Conservation (phyloP, 2,113 vertebrate species). For the Oostethus manadensis region DNA sequence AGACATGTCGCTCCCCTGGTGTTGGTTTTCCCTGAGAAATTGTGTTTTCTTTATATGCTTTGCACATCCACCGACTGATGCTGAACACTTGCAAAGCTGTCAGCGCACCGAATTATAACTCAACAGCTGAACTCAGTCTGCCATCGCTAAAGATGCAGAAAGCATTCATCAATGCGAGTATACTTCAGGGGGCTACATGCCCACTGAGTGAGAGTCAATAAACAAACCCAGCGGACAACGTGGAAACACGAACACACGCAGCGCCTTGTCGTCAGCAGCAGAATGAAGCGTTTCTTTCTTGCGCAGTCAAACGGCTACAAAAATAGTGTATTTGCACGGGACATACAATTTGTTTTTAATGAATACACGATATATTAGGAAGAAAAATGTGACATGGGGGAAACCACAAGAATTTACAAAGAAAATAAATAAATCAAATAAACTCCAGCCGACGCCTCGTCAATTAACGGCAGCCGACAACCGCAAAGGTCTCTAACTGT, state of each 20-base stretch:
- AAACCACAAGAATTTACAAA: no score
- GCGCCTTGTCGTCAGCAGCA: slow-evolving; percentile 18
- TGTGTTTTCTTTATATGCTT: slow-evolving; percentile 15
- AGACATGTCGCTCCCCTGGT: not conserved
- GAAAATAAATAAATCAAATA: no score
- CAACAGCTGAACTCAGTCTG: slow-evolving; percentile 26
- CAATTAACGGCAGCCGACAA: no score
- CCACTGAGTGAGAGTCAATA: slow-evolving; percentile 20
- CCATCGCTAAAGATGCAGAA: slow-evolving; percentile 17
- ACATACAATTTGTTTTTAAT: no score
- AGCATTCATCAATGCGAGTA: slow-evolving; percentile 17
- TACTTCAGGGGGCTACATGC: slow-evolving; percentile 8
- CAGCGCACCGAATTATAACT: slow-evolving; percentile 35
- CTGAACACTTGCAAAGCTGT: slow-evolving; percentile 19
- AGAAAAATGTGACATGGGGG: no score
- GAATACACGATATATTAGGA: no score
- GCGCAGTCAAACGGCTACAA: no score
- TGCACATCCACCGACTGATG: slow-evolving; percentile 4
- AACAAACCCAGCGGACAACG: slow-evolving; percentile 10
- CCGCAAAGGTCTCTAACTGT: no score
- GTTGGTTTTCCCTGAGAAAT: not conserved
- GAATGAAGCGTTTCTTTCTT: slow-evolving; percentile 19
- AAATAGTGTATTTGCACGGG: no score
- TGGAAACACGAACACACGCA: slow-evolving; percentile 17
- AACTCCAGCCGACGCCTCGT: no score